A percentile compares a stretch with the other conserved stretches of the same genome.
phyloP scores from a whole-genome alignment of 2,888 invertebrate species.

The Leptinotarsa peninsularis region DNA sequence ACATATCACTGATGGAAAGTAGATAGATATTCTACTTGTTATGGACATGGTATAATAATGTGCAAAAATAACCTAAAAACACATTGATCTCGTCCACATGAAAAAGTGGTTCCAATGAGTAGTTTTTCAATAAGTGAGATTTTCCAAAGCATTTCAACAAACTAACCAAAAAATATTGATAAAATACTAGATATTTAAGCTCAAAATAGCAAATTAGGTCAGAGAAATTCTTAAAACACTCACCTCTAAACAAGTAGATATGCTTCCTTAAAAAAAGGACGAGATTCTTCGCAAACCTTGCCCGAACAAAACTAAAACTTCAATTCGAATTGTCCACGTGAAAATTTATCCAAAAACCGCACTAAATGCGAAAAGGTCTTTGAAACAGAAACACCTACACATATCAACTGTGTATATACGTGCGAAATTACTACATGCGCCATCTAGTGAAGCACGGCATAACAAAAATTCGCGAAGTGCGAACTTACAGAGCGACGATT shows the following conservation, averaged over 20 bases:
- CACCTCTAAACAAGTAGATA: constrained; percentile 23
- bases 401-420: constrained; percentile 40
- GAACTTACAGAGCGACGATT: constrained; percentile 19
- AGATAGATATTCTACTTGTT: not conserved
- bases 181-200: constrained; percentile 43
- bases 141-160: constrained; percentile 2
- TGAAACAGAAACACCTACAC: constrained; percentile 41
- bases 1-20: not conserved
- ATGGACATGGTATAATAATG: not conserved
- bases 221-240: constrained; percentile 44
- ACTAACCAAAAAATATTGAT: constrained; percentile 35
- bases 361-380: constrained; percentile 34
- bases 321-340: constrained; percentile 21
- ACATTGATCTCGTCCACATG: constrained; percentile 8
- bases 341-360: constrained; percentile 13
- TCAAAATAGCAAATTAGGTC: constrained; percentile 52
- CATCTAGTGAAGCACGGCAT: constrained; percentile 38
- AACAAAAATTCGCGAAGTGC: constrained; percentile 43
- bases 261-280: not conserved
- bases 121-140: not conserved
- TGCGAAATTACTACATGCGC: constrained; percentile 44
- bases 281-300: not conserved
- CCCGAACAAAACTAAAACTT: not conserved
- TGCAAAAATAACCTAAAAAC: constrained; percentile 41
- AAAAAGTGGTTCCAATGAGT: constrained; percentile 1